These are phyloP conservation scores for Hycleus cichorii DNA, from an alignment of 1,140 invertebrate species.

Conservation along the genomic window DNA sequence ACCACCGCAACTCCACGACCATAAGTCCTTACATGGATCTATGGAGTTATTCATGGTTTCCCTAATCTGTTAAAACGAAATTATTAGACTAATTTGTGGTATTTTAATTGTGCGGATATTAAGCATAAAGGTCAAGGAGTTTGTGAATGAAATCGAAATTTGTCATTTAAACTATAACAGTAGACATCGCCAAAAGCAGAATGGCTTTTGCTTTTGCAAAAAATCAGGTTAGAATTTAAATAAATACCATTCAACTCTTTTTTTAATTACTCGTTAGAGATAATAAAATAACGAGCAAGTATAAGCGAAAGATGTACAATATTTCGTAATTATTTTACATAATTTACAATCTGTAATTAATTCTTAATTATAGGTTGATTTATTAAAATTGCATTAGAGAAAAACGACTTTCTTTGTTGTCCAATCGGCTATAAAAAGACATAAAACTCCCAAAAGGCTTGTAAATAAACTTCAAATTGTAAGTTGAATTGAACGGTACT, in stretches of 20 bases:
- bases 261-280: no score
- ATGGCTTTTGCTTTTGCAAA: no score
- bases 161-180: not conserved
- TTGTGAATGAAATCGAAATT: not conserved
- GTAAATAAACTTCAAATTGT: no score
- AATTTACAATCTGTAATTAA: not conserved
- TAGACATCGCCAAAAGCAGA: not conserved
- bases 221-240: no score
- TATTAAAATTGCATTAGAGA: no score
- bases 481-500: no score
- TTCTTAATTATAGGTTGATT: no score
- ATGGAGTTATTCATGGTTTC: conserved; percentile 38
- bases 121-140: not conserved
- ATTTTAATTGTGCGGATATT: not conserved
- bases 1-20: conserved; percentile 46
- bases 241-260: no score
- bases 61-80: conserved; percentile 22
- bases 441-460: no score
- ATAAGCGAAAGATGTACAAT: not conserved
- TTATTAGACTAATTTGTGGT: no score
- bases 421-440: no score
- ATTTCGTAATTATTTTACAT: not conserved
- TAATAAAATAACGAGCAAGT: not conserved
- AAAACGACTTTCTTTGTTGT: no score
- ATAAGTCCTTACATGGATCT: conserved; percentile 48